Base-by-base conservation (phyloP, 1,140 invertebrate species). In the Chelonus insularis region DNA sequence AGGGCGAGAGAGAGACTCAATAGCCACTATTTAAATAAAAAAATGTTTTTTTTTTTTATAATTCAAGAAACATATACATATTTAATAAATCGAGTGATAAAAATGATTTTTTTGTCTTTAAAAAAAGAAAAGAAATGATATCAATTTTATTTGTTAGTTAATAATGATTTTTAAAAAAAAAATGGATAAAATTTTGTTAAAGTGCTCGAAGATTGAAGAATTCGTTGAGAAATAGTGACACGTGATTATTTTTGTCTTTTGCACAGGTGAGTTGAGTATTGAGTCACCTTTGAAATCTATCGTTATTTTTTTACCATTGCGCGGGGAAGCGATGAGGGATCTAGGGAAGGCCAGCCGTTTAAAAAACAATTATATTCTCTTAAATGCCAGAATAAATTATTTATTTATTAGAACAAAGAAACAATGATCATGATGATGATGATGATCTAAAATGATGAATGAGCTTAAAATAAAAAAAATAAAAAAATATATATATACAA, bases 191-290 rank as follows among this genome's bases (percentile, higher is more conserved):
- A 55, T 11, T 51, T 41, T 67, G 69, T 71, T 71, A 77, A 69
- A 78, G 77, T 78, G 77, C 67, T 77, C 69, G 76, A 80, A 78
- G 76, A 79, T 75, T 69, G 72, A 73, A 72, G 69, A 69, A 66
- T 75, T 67, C 73, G 73, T 79, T 75, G 72, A 74, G 76, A 69
- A 71, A 63, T 73, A 76, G 69, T 72, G 71, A 74, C 68, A 74
- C 69, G 74, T 78, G 73, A 62, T 80, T 74, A 69, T 72, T 75
- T 79, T 77, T 74, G 79, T 81, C 72, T 78, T 73, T 80, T 77
- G 74, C 73, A 74, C 79, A 80, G 78, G 79, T 81, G 79, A 80
- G 79, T 81, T 81, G 75, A 81, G 77, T 79, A 77, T 81, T 81
- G 78, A 80, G 68, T 81, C 79, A 81, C 75, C 77, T 80, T 79